phyloP scores from a whole-genome alignment of 1,140 invertebrate species.

The Cotesia typhae region DNA sequence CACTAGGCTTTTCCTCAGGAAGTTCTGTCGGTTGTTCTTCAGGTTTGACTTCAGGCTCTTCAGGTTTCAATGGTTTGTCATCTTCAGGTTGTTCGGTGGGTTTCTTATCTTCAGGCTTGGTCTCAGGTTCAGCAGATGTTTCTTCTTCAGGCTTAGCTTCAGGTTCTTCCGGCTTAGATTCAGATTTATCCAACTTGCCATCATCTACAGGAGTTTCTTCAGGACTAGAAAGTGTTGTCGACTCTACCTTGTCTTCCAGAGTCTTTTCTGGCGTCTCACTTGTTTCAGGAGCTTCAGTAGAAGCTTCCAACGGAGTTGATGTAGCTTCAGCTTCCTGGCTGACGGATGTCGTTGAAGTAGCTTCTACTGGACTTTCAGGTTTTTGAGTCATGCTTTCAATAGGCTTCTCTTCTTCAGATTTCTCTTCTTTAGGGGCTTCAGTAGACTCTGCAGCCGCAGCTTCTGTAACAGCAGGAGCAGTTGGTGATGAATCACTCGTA shows the following conservation, averaged over 20 bases:
- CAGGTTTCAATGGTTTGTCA: not conserved
- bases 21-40: slow-evolving; percentile 3
- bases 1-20: slow-evolving; percentile 15
- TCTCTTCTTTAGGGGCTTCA: not conserved
- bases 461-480: not conserved
- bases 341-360: slow-evolving; percentile 45
- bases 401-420: not conserved
- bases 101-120: slow-evolving; percentile 20
- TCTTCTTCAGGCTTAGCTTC: slow-evolving; percentile 21
- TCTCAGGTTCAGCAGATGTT: not conserved
- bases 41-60: slow-evolving; percentile 4
- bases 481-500: not conserved
- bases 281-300: slow-evolving; percentile 19
- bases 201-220: no score
- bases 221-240: no score
- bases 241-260: no score
- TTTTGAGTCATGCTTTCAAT: slow-evolving; percentile 26
- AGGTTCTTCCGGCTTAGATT: slow-evolving; percentile 12
- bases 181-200: slow-evolving; percentile 31
- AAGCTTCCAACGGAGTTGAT: not conserved
- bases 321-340: no score
- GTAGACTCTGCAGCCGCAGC: not conserved
- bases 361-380: slow-evolving; percentile 43
- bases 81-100: slow-evolving; percentile 28
- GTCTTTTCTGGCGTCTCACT: not conserved